Conservation (phyloP, 2,888 invertebrate genomes). For the Syritta pipiens region DNA sequence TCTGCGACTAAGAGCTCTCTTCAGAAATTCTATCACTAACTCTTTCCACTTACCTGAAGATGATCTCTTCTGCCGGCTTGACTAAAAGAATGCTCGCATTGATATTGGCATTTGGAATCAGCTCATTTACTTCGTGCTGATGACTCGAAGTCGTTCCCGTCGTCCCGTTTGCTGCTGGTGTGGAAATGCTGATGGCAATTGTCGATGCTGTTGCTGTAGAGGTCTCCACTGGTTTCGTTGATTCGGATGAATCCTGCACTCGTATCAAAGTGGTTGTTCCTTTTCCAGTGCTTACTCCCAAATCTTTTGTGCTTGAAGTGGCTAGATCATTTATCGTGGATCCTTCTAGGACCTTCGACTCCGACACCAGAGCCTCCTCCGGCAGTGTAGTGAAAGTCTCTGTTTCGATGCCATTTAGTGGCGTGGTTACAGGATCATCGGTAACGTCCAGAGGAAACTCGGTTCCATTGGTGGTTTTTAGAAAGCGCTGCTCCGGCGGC, state of each 20-base stretch:
- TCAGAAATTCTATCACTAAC: too few relatives aligned
- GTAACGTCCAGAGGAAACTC: constrained; percentile 41
- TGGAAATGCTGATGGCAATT: constrained; percentile 38
- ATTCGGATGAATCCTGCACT: constrained; percentile 5
- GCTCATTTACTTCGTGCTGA: constrained; percentile 27
- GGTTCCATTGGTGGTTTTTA: constrained; percentile 49
- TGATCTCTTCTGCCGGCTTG: constrained; percentile 41
- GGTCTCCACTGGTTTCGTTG: neutral
- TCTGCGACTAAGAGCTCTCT: too few relatives aligned
- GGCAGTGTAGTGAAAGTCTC: constrained; percentile 19
- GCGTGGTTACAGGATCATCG: constrained; percentile 37
- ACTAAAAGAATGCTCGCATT: constrained; percentile 56
- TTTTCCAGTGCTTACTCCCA: neutral
- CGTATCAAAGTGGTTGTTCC: neutral
- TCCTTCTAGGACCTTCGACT: constrained; percentile 33
- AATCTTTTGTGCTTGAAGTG: neutral
- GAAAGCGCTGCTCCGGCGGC: constrained; percentile 48
- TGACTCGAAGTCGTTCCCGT: constrained; percentile 20
- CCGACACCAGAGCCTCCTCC: constrained; percentile 23
- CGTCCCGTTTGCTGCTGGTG: constrained; percentile 14
- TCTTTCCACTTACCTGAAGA: constrained; percentile 59
- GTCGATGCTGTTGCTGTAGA: constrained; percentile 9
- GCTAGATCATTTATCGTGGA: constrained; percentile 14
- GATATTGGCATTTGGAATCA: constrained; percentile 56
- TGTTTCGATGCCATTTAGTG: neutral